Conservation (phyloP, 2,113 vertebrate genomes). For the Peromyscus leucopus region DNA sequence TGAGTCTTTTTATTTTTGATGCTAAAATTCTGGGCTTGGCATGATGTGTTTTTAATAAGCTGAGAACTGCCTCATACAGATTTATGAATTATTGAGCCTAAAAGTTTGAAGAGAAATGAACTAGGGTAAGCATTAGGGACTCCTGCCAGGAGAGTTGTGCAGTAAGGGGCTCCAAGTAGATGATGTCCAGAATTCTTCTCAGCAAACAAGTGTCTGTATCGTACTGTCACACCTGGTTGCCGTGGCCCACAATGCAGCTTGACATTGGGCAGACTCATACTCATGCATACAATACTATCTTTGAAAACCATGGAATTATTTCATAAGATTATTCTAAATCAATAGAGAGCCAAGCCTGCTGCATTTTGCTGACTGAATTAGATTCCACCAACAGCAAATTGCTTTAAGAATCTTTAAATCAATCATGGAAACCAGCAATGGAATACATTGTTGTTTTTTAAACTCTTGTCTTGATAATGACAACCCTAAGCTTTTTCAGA, state of each 20-base stretch:
- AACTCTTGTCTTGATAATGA: not conserved
- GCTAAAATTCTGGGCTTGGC: not conserved
- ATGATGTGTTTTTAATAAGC: conserved; percentile 4
- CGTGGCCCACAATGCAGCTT: not conserved
- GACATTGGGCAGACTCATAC: not conserved
- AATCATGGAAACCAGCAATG: not conserved
- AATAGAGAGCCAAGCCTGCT: not conserved
- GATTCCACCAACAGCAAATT: not conserved
- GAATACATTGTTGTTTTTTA: not conserved
- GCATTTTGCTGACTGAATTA: conserved; percentile 28
- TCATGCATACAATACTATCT: not conserved
- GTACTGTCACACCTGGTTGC: not conserved
- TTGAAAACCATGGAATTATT: not conserved
- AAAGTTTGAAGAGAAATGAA: not conserved
- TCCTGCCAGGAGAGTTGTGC: not conserved
- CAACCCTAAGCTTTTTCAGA: not conserved
- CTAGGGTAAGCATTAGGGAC: not conserved
- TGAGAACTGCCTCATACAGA: not conserved
- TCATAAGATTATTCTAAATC: conserved; percentile 19
- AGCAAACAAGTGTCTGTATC: not conserved
- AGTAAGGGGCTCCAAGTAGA: no score
- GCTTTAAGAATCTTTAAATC: not conserved
- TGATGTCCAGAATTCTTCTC: not conserved
- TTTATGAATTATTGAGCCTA: not conserved
- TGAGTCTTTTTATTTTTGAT: conserved; percentile 38